These are phyloP conservation scores for Drosophila rubida DNA, from an alignment of 2,888 invertebrate genomes.

Conservation along the genomic window DNA sequence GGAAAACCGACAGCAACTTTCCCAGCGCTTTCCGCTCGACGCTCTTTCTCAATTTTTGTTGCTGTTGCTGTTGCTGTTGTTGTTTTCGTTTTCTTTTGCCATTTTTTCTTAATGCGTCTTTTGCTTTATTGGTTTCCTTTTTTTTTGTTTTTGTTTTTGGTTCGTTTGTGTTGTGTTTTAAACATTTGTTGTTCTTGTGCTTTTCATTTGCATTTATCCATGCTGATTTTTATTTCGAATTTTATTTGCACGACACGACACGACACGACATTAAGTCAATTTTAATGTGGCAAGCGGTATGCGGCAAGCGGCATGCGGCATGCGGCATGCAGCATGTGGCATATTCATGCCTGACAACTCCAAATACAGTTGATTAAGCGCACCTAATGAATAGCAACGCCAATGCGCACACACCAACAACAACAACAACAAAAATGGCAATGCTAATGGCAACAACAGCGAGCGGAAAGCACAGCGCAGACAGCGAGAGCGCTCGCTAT, in stretches of 20 bases:
- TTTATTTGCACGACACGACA: constrained; percentile 19
- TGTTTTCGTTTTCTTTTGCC: not conserved
- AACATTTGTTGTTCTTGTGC: not conserved
- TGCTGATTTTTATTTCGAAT: constrained; percentile 1
- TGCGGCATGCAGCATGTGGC: constrained; percentile 1
- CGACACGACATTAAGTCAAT: constrained; percentile 27
- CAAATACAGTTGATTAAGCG: constrained; percentile 46
- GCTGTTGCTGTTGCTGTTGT: not conserved
- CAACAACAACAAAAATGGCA: not conserved
- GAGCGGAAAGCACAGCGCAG: not conserved
- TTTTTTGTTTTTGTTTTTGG: not conserved
- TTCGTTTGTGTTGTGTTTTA: too few relatives aligned
- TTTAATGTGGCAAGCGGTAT: constrained; percentile 22
- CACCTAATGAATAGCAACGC: constrained; percentile 46
- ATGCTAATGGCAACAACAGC: constrained; percentile 2
- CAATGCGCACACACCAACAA: too few relatives aligned
- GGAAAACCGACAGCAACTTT: constrained; percentile 17
- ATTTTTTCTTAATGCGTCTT: constrained; percentile 9
- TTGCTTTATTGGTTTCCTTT: constrained; percentile 30
- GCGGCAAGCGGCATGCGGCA: constrained; percentile 9
- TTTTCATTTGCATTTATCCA: constrained; percentile 2
- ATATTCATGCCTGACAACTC: constrained; percentile 28
- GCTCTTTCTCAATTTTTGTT: not conserved
- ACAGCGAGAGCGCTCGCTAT: constrained; percentile 6
- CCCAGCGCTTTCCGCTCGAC: constrained; percentile 3